phyloP scores from a whole-genome alignment of 2,797 vertebrate genomes.

The Artibeus lituratus region DNA sequence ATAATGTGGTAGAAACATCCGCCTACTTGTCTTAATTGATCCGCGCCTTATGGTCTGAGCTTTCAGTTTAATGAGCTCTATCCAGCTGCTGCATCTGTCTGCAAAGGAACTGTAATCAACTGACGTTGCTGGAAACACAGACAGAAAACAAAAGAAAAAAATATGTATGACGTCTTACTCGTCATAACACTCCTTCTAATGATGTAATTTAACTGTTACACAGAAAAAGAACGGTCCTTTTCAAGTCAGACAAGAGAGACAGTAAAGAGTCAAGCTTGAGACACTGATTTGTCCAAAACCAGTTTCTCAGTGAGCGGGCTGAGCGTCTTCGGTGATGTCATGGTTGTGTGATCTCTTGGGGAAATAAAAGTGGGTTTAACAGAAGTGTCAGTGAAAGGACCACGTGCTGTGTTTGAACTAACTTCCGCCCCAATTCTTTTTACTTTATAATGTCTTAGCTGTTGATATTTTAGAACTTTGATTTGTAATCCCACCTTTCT shows the following conservation, averaged over 20 bases:
- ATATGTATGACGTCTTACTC: constrained; percentile 92
- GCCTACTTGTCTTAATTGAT: constrained; percentile 99
- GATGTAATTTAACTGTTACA: constrained; percentile 84
- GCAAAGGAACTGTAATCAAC: constrained; percentile 99
- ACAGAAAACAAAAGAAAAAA: constrained; percentile 89
- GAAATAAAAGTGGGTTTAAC: neutral
- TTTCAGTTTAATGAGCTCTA: constrained; percentile 99
- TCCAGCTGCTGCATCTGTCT: constrained; percentile 99
- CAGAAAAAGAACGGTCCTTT: constrained; percentile 85
- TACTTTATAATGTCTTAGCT: neutral
- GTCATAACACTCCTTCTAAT: constrained; percentile 79
- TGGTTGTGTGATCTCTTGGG: constrained; percentile 29
- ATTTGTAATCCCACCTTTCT: neutral
- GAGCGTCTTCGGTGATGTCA: constrained; percentile 56
- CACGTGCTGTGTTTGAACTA: neutral
- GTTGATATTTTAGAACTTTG: constrained; percentile 19
- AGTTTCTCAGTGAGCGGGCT: constrained; percentile 39
- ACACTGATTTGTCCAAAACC: constrained; percentile 66
- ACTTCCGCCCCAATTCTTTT: neutral
- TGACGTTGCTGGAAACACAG: constrained; percentile 96
- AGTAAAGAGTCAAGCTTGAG: constrained; percentile 62
- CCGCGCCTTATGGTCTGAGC: constrained; percentile 99
- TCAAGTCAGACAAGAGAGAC: constrained; percentile 59
- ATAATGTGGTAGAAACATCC: constrained; percentile 93
- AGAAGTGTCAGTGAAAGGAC: neutral